phyloP scores from a whole-genome alignment of 2,888 invertebrate genomes.

The Nebria brevicollis region DNA sequence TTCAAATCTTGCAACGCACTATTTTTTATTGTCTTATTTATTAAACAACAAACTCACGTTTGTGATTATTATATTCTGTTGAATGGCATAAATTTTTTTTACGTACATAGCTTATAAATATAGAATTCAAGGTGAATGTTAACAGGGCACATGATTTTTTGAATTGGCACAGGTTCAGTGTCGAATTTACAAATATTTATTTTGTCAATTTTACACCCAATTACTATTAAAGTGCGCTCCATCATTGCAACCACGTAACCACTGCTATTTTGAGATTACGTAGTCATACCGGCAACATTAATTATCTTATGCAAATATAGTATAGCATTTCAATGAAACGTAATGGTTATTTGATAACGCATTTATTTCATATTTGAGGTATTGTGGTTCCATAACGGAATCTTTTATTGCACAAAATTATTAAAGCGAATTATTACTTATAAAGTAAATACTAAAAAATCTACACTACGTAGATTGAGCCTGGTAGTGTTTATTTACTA shows the following conservation, averaged over 20 bases:
- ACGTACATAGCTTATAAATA: not conserved
- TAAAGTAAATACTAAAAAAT: too few species aligned
- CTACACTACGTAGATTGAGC: too few species aligned
- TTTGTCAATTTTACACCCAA: not conserved
- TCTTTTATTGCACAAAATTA: too few species aligned
- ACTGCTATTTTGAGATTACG: too few species aligned
- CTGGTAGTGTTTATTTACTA: too few species aligned
- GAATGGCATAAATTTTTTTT: not conserved
- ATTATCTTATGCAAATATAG: too few species aligned
- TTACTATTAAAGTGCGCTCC: not conserved
- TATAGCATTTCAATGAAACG: too few species aligned
- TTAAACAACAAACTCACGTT: not conserved
- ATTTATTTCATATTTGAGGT: too few species aligned
- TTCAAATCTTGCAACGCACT: not conserved
- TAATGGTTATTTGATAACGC: too few species aligned
- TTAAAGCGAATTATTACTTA: too few species aligned
- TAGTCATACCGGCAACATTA: too few species aligned
- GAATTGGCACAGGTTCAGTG: constrained; percentile 8
- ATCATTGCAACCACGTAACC: not conserved
- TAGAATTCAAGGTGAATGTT: constrained; percentile 25
- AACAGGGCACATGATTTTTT: constrained; percentile 10
- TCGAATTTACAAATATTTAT: not conserved
- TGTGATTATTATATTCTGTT: not conserved
- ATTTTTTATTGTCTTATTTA: not conserved
- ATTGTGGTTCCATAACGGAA: too few species aligned